Percentiles rank a stretch among this genome's conserved stretches.
phyloP scores from a whole-genome alignment of 2,888 invertebrate genomes.

The Eupithecia dodoneata region DNA sequence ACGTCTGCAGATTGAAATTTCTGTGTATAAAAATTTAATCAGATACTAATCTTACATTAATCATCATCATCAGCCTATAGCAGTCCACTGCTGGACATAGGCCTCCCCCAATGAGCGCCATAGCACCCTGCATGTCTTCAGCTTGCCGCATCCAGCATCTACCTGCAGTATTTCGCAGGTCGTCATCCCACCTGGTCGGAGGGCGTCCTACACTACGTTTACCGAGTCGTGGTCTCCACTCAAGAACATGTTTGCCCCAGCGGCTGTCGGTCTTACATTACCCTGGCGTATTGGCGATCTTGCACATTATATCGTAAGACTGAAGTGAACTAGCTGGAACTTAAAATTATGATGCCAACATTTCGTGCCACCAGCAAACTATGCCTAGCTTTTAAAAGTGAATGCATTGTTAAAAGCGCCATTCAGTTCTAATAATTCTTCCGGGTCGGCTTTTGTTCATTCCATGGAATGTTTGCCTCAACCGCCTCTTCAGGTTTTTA shows the following conservation, averaged over 20 bases:
- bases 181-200: too few relatives aligned
- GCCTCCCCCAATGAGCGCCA: too few relatives aligned
- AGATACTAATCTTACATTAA: background rate
- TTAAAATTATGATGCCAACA: conserved; percentile 24
- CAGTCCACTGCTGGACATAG: too few relatives aligned
- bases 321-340: conserved; percentile 24
- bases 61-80: too few relatives aligned
- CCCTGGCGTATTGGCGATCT: background rate
- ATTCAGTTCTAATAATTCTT: conserved; percentile 42
- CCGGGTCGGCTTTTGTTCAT: conserved; percentile 31
- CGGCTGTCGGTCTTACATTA: too few relatives aligned
- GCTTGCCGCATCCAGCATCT: too few relatives aligned
- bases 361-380: conserved; percentile 41
- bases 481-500: conserved; percentile 22
- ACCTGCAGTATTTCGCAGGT: too few relatives aligned
- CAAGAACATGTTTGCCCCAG: too few relatives aligned
- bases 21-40: background rate
- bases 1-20: background rate
- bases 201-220: too few relatives aligned
- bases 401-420: conserved; percentile 49
- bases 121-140: too few relatives aligned
- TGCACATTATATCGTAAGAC: background rate
- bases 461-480: conserved; percentile 35
- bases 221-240: too few relatives aligned
- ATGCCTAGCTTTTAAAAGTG: conserved; percentile 51